These are phyloP conservation scores for Tachysurus fulvidraco DNA, from an alignment of 2,113 vertebrate genomes.

Conservation along the genomic window DNA sequence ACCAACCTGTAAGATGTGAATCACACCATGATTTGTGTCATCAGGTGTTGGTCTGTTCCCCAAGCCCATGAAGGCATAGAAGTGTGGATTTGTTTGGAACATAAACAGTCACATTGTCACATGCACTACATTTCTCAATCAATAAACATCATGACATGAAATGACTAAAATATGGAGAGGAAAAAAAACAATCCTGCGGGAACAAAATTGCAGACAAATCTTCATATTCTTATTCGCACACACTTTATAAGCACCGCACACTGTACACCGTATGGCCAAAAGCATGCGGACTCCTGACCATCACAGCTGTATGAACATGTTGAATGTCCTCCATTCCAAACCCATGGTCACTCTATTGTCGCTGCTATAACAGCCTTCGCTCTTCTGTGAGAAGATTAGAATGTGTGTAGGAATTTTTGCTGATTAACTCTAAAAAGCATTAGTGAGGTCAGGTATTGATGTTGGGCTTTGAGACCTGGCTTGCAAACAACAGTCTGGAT, in stretches of 20 bases:
- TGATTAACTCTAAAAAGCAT: not conserved
- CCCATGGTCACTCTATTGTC: not conserved
- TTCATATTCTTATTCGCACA: not conserved
- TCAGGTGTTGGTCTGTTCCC: slow-evolving; percentile 36
- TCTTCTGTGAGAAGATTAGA: not conserved
- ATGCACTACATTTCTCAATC: slow-evolving; percentile 35
- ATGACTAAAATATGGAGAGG: not conserved
- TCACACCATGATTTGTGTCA: slow-evolving; percentile 65
- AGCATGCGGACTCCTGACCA: not conserved
- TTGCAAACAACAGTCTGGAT: not conserved
- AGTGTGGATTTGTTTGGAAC: slow-evolving; percentile 34
- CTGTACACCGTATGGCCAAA: not conserved
- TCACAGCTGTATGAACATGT: not conserved
- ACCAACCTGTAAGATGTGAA: slow-evolving; percentile 58
- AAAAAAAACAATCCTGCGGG: not conserved
- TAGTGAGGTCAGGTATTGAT: not conserved
- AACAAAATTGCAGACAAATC: not conserved
- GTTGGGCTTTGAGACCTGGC: not conserved
- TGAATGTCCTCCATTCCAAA: not conserved
- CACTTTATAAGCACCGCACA: not conserved
- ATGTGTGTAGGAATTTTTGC: not conserved
- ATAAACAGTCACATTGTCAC: slow-evolving; percentile 43
- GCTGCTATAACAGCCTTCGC: not conserved
- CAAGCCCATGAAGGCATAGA: slow-evolving; percentile 25
- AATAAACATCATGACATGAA: not conserved